Evolutionary conservation across 2,888 invertebrate species (phyloP).

Genomic region (Calameuta pallipes): DNA sequence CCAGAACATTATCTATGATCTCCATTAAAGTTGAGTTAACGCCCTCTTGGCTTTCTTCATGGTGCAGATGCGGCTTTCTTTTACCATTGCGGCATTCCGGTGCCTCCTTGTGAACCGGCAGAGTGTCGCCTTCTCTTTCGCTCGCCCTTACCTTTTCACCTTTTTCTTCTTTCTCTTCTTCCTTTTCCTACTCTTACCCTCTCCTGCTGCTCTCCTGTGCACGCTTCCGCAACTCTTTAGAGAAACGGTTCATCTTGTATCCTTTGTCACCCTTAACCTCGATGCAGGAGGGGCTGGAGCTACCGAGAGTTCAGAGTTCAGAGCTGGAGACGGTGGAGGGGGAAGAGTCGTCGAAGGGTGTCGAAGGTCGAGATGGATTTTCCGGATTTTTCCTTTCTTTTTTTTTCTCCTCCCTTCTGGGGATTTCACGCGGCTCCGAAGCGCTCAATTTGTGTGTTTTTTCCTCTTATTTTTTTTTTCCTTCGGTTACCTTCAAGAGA

Average conservation of each 20-base stretch:
- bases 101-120: not conserved
- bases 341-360: not conserved
- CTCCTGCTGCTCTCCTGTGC: not conserved
- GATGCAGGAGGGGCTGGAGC: not conserved
- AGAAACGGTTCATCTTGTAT: not conserved
- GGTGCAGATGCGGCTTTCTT: constrained; percentile 21
- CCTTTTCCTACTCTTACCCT: not conserved
- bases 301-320: not conserved
- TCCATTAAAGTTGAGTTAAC: constrained; percentile 66
- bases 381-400: constrained; percentile 20
- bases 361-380: constrained; percentile 10
- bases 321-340: not conserved
- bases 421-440: not conserved
- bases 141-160: constrained; percentile 16
- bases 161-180: constrained; percentile 18
- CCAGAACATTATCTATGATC: constrained; percentile 60
- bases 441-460: not conserved
- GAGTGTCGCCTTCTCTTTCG: not conserved
- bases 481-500: not conserved
- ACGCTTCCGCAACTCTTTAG: constrained; percentile 9
- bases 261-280: not conserved
- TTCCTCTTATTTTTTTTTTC: not conserved
- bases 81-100: not conserved
- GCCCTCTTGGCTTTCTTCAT: constrained; percentile 56
- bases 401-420: not conserved